These are phyloP conservation scores for Gerosis bhagava DNA, from an alignment of 2,888 invertebrate genomes.

Conservation along the genomic window DNA sequence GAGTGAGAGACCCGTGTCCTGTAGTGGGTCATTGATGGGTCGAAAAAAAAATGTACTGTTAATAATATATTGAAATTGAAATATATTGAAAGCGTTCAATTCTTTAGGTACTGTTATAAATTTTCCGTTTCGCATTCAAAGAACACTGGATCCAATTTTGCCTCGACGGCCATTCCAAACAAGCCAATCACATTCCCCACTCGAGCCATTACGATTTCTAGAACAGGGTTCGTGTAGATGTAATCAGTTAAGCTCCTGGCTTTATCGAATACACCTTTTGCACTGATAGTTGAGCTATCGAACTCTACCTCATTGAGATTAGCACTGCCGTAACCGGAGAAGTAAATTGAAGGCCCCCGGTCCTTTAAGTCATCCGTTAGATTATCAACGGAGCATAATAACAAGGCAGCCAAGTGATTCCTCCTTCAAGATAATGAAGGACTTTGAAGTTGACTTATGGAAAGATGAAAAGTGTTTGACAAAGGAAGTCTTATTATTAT, in stretches of 20 bases:
- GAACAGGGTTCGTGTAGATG: constrained; percentile 50
- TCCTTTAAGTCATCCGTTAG: constrained; percentile 14
- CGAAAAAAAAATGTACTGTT: no score
- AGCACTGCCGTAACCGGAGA: constrained; percentile 8
- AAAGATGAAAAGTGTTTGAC: constrained; percentile 29
- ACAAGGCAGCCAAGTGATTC: constrained; percentile 15
- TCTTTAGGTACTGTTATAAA: no score
- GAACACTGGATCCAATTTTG: constrained; percentile 73
- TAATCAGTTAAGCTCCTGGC: constrained; percentile 62
- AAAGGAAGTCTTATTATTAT: not conserved
- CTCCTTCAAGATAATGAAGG: constrained; percentile 19
- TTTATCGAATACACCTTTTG: constrained; percentile 66
- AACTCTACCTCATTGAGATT: constrained; percentile 29
- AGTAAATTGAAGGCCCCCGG: constrained; percentile 10
- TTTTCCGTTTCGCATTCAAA: constrained; percentile 47
- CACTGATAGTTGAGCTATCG: constrained; percentile 55
- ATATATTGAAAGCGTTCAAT: not conserved
- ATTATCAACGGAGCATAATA: constrained; percentile 15
- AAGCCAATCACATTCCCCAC: constrained; percentile 66
- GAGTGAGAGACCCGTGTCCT: no score
- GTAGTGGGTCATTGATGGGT: no score
- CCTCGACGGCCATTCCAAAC: constrained; percentile 64
- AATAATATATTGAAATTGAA: not conserved
- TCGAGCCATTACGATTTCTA: constrained; percentile 62
- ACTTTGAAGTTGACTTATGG: constrained; percentile 12